Base-by-base conservation (phyloP, 2,797 vertebrate genomes). In the Halcyon chelicuti region DNA sequence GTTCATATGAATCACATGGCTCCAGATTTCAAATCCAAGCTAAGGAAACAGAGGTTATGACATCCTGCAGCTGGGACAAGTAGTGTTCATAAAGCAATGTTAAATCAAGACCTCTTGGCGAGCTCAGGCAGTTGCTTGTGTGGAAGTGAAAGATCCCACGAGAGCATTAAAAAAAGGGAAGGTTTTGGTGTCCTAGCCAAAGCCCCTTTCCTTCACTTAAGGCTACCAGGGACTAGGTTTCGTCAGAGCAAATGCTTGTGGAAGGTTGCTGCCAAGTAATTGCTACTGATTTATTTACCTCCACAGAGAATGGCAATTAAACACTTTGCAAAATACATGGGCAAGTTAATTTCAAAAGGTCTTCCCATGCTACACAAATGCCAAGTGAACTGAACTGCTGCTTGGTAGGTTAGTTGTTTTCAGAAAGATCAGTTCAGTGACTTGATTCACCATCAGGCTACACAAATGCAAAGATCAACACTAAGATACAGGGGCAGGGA, bases 41-140 rank as follows among this genome's bases (percentile, higher is more conserved):
- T 79, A 66, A 91, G 93, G 94, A 97, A 97, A 96, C 21, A 92
- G 76, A 89, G 93, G 95, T 92, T 95, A 78, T 95, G 92, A 94
- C 92, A 96, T 51, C 55, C 90, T 83, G 47, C 93, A 96, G 94
- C 94, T 94, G 94, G 44, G 76, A 91, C 91, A 94, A 93, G 92
- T 66, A 37, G 2, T 76, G 61, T 63, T 91, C 86, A 74, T 72
- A 81, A 73, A 90, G 92, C 91, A 84, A 75, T 15, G 33, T 70
- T 95, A 93, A 94, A 94, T 88, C 93, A 94, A 72, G 91, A 80
- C 51, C 31, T n/a, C 49, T 93, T 66, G 88, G 93, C 83, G 75
- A 75, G 47, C 73, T 83, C 67, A 66, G 66, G 83, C 77, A 81
- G 86, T 70, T 51, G 84, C 88, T 95, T 83, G 92, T 66, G 75